A percentile compares a stretch with the other conserved stretches of the same genome.
Conservation (phyloP, 1,140 invertebrate genomes). For the Acromyrmex echinatior region DNA sequence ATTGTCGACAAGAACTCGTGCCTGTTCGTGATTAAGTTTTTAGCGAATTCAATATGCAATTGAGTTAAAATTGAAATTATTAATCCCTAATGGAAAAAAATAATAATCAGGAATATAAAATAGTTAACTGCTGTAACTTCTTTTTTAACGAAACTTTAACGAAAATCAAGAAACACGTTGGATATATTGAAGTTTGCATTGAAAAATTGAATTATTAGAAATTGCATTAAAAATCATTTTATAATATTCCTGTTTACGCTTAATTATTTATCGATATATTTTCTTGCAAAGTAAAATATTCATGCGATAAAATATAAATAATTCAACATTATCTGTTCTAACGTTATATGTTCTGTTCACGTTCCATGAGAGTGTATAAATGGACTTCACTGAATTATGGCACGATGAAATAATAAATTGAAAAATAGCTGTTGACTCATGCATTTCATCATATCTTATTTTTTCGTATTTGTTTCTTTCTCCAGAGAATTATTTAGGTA, state of each 20-base stretch:
- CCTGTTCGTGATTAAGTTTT: constrained; percentile 10
- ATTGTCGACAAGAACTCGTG: constrained; percentile 19
- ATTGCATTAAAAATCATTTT: background rate
- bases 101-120: background rate
- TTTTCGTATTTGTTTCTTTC: constrained; percentile 1
- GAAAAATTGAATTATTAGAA: background rate
- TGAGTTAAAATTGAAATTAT: background rate
- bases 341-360: background rate
- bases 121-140: background rate
- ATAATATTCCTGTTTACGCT: background rate
- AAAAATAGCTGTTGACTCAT: background rate
- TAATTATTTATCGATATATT: constrained; percentile 7
- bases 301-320: background rate
- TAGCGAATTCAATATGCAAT: background rate
- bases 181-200: background rate
- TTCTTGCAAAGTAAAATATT: background rate
- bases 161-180: background rate
- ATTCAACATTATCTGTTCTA: constrained; percentile 1
- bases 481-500: background rate
- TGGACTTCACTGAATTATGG: background rate
- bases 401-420: background rate
- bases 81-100: background rate
- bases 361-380: background rate
- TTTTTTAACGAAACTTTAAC: background rate
- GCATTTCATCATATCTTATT: background rate